A percentile compares a stretch with the other conserved stretches of the same genome.
Conservation (phyloP, 2,797 vertebrate genomes). For the Cottoperca gobio region DNA sequence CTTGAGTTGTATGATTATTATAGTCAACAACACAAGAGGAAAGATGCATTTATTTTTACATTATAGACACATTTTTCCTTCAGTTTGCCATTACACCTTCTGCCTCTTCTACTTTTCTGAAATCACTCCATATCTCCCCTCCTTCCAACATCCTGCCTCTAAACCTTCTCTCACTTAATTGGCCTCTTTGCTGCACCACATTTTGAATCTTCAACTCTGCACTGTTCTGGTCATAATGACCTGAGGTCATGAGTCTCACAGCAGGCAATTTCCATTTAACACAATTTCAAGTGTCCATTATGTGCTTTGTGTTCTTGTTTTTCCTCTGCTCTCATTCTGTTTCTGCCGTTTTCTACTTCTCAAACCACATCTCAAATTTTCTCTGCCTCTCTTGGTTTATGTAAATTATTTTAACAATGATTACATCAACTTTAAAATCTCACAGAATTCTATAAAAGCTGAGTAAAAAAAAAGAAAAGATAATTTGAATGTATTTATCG, state of each 20-base stretch:
- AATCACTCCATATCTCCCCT: neutral
- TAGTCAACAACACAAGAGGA: no score
- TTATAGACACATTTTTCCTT: neutral
- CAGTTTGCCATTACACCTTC: neutral
- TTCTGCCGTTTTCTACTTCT: neutral
- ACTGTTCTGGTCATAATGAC: conserved; percentile 61
- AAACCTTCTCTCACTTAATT: conserved; percentile 23
- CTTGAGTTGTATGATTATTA: no score
- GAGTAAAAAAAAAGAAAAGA: neutral
- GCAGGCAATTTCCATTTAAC: conserved; percentile 25
- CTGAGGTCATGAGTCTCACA: conserved; percentile 26
- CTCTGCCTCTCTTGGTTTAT: neutral
- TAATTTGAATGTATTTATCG: neutral
- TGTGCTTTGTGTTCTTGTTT: neutral
- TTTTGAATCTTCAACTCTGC: conserved; percentile 6
- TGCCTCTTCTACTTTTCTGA: neutral
- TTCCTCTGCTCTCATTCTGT: neutral
- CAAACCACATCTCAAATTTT: neutral
- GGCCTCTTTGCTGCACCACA: neutral
- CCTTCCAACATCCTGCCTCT: conserved; percentile 9
- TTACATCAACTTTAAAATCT: neutral
- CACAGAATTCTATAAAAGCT: neutral
- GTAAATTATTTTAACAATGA: neutral
- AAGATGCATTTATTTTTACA: no score
- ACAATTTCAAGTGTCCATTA: conserved; percentile 14